Evolutionary conservation across 2,797 vertebrate species (phyloP), one percentile per base, ranked within the genome.

Genomic region (Florisuga fusca): DNA sequence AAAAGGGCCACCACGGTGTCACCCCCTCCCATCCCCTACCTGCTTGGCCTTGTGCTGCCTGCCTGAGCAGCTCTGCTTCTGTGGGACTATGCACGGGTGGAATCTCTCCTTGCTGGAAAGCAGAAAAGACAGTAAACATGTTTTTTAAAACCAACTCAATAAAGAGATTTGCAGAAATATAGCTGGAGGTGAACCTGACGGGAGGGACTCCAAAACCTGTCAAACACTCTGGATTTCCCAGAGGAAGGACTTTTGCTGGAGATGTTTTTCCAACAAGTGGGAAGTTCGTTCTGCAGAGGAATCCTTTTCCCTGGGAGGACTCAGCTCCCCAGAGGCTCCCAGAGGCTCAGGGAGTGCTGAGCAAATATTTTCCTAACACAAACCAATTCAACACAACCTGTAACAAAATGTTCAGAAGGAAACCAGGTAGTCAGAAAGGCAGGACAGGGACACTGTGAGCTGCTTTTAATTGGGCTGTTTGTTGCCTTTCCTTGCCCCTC

Each of bases 361-460:
- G 54, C 41, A 71, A 66, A 54, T 45, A 34, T n/a, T 71, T 78
- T 29, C 64, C 20, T 46, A 27, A 61, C 2, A 10, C 29, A 17
- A 46, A 33, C 25, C 45, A 3, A 33, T 13, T 12, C 81, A 5
- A 61, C n/a, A 2, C 48, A 5, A 21, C 38, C 7, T 1, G 0
- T 29, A 63, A 43, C 33, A 43, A 63, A 25, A 22, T 0, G 5
- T 22, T 7, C 46, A 12, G 58, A 10, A 66, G 83, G 33, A 58
- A 25, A 53, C 1, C 14, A 6, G 43, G 48, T 12, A 7, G 8
- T 19, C 0, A 0, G 31, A n/a, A 23, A 66, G 43, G 22, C 57
- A 15, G 36, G 12, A 8, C 7, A 1, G 0, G 0, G 53, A 22
- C 12, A 6, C 26, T 5, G 3, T 1, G 34, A 18, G 36, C 19